Evolutionary conservation across 2,113 vertebrate species (phyloP).

Genomic region (Heterochromis multidens): DNA sequence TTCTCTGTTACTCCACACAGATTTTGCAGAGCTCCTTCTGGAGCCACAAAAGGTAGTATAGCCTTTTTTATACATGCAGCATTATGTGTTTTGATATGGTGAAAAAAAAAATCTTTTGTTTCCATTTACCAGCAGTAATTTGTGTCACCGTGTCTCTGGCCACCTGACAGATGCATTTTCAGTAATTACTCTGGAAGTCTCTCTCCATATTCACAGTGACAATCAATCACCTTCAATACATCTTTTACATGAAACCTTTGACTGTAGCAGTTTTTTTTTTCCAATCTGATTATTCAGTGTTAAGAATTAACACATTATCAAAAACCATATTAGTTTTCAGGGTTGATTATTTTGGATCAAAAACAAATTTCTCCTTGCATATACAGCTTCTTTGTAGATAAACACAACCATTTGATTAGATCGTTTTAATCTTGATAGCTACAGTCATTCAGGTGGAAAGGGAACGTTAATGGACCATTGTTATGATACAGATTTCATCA

Average conservation of each 20-base stretch:
- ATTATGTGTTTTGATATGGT: rapidly evolving
- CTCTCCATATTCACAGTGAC: rapidly evolving
- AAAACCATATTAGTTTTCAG: neutral
- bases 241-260: neutral
- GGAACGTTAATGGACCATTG: constrained; percentile 10
- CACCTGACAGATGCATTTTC: neutral
- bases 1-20: neutral
- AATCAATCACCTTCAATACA: neutral
- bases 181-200: neutral
- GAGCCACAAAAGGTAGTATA: rapidly evolving
- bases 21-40: neutral
- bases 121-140: no score
- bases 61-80: rapidly evolving
- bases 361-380: neutral
- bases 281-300: neutral
- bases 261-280: rapidly evolving
- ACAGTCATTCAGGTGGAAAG: neutral
- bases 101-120: no score
- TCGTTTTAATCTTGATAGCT: neutral
- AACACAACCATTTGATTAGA: constrained; percentile 34
- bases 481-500: constrained; percentile 29
- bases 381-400: neutral
- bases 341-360: neutral
- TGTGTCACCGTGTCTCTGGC: no score
- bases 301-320: neutral